A percentile compares a stretch with the other conserved stretches of the same genome.
phyloP scores from a whole-genome alignment of 53 echinoderm and acorn worm species.

The Mesocentrotus franciscanus region DNA sequence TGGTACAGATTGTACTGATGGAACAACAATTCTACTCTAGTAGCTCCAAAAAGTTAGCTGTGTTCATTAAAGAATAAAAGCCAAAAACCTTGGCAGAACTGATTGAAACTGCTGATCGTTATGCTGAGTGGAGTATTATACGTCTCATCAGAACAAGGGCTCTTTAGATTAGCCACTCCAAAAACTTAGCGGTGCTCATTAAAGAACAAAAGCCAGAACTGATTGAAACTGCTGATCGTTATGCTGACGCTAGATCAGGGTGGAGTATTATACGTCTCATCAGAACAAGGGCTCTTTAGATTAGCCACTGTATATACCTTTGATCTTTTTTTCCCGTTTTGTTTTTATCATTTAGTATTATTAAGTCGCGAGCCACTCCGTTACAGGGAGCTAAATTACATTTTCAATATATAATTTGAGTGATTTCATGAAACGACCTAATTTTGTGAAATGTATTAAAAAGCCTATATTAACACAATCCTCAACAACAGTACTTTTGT shows the following conservation, averaged over 20 bases:
- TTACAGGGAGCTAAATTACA: neutral
- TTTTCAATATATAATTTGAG: neutral
- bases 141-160: too few relatives aligned
- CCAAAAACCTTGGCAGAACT: neutral
- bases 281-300: too few relatives aligned
- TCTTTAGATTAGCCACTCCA: neutral
- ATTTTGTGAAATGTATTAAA: too few relatives aligned
- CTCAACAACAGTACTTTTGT: too few relatives aligned
- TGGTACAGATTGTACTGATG: constrained; percentile 60
- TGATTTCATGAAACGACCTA: neutral
- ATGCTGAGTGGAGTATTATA: neutral
- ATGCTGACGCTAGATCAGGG: constrained; percentile 30
- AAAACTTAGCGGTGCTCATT: constrained; percentile 44
- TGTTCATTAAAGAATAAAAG: constrained; percentile 56
- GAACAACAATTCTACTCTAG: constrained; percentile 43
- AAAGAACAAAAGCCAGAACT: constrained; percentile 32
- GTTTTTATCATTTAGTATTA: too few relatives aligned
- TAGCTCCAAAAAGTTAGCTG: constrained; percentile 24
- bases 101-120: constrained; percentile 46
- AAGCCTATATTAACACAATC: too few relatives aligned
- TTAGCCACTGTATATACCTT: too few relatives aligned
- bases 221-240: constrained; percentile 46
- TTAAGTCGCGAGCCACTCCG: neutral
- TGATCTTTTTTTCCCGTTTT: too few relatives aligned
- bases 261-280: too few relatives aligned